phyloP scores from a whole-genome alignment of 2,797 vertebrate species.

The Pantherophis vulpinus region DNA sequence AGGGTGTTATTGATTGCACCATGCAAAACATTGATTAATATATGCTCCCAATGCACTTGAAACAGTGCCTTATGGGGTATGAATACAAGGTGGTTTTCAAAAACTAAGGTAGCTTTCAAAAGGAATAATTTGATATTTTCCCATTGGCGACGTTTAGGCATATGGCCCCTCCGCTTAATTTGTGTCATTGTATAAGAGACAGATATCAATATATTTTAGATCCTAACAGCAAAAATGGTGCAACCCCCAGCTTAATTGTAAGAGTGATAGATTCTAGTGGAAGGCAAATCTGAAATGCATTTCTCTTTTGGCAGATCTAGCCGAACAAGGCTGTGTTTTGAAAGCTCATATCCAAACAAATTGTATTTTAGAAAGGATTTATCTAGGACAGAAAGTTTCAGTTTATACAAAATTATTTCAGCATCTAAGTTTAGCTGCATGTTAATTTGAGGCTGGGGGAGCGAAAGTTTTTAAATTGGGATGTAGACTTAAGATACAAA shows the following conservation, averaged over 20 bases:
- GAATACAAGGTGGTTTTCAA: conserved; percentile 62
- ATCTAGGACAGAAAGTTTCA: conserved; percentile 45
- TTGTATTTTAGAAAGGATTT: conserved; percentile 46
- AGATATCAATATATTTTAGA: conserved; percentile 87
- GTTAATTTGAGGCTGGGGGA: neutral
- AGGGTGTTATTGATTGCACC: conserved; percentile 76
- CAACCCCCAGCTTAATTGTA: conserved; percentile 87
- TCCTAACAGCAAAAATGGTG: conserved; percentile 87
- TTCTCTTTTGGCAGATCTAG: conserved; percentile 72
- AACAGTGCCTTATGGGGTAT: conserved; percentile 81
- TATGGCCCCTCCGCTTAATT: conserved; percentile 70
- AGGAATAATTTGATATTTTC: conserved; percentile 64
- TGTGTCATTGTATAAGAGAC: conserved; percentile 74
- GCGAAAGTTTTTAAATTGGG: neutral
- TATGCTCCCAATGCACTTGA: conserved; percentile 86
- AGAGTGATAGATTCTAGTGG: conserved; percentile 90
- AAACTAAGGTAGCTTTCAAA: conserved; percentile 67
- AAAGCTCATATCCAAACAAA: conserved; percentile 53
- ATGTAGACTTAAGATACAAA: neutral
- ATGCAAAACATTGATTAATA: conserved; percentile 84
- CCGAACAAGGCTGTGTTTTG: conserved; percentile 70
- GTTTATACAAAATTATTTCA: conserved; percentile 34
- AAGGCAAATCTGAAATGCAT: conserved; percentile 79
- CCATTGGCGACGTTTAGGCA: conserved; percentile 78
- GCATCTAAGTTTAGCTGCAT: neutral